These are phyloP conservation scores for Abrostola tripartita DNA, from an alignment of 2,888 invertebrate species.

Conservation along the genomic window DNA sequence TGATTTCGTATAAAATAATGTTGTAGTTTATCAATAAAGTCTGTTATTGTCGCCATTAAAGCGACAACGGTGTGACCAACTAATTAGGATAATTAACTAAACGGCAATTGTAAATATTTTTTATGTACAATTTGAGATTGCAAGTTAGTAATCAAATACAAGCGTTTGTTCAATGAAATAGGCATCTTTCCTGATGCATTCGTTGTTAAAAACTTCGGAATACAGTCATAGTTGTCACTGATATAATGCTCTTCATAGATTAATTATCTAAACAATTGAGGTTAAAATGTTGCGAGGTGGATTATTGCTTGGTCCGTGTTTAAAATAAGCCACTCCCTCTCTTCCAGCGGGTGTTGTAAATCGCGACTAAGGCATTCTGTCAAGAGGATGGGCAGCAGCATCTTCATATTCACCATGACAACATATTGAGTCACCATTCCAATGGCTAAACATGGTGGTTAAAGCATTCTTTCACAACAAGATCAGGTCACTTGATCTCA, in stretches of 20 bases:
- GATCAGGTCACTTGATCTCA: background rate
- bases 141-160: background rate
- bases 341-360: constrained; percentile 4
- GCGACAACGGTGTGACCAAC: constrained; percentile 44
- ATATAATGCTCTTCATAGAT: background rate
- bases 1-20: constrained; percentile 18
- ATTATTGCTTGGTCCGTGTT: background rate
- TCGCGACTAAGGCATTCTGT: background rate
- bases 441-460: background rate
- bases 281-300: background rate
- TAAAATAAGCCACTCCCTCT: constrained; percentile 2
- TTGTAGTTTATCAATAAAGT: constrained; percentile 11
- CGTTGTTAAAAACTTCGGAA: no score
- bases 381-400: background rate
- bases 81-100: constrained; percentile 15
- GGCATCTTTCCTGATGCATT: background rate
- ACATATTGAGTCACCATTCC: background rate
- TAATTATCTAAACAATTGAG: background rate
- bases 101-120: constrained; percentile 3
- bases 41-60: constrained; percentile 52
- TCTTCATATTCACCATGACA: background rate
- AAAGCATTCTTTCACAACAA: background rate
- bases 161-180: constrained; percentile 1
- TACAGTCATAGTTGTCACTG: no score
- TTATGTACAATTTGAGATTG: background rate